phyloP scores from a whole-genome alignment of 2,888 invertebrate genomes.

The Pheosia tremula region DNA sequence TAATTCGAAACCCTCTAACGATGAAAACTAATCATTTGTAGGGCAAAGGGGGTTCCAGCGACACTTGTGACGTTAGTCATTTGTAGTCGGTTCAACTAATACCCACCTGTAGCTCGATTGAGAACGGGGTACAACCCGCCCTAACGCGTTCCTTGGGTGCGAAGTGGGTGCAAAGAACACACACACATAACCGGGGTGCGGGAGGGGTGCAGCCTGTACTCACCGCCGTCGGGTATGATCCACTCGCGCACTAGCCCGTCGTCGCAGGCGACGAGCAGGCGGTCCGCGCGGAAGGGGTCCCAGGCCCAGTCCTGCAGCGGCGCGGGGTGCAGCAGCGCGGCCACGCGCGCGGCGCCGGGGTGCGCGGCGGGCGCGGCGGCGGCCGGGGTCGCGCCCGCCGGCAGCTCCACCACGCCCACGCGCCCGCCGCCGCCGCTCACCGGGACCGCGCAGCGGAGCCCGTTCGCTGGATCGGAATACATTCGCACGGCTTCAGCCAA shows the following conservation, averaged over 20 bases:
- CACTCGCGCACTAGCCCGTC: conserved; percentile 93
- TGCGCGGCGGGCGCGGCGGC: conserved; percentile 84
- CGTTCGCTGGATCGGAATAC: conserved; percentile 86
- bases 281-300: conserved; percentile 94
- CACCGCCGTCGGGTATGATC: conserved; percentile 89
- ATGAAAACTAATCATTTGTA: too few relatives aligned
- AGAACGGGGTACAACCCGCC: too few relatives aligned
- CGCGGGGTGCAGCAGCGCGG: conserved; percentile 95
- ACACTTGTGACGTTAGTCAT: too few relatives aligned
- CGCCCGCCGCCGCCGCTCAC: conserved; percentile 96
- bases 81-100: too few relatives aligned
- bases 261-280: conserved; percentile 95
- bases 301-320: conserved; percentile 96
- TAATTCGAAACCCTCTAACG: too few relatives aligned
- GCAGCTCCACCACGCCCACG: conserved; percentile 90
- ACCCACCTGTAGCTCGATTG: too few relatives aligned
- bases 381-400: conserved; percentile 57
- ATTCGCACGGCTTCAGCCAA: too few relatives aligned
- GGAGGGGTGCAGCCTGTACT: conserved; percentile 13
- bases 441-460: conserved; percentile 94
- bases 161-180: too few relatives aligned
- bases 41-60: too few relatives aligned
- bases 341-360: conserved; percentile 91
- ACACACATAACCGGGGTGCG: too few relatives aligned
- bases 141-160: too few relatives aligned